Percentiles rank a stretch among this genome's conserved stretches.
Evolutionary conservation across 1,140 invertebrate species (phyloP).

Genomic region (Pogonomyrmex californicus): DNA sequence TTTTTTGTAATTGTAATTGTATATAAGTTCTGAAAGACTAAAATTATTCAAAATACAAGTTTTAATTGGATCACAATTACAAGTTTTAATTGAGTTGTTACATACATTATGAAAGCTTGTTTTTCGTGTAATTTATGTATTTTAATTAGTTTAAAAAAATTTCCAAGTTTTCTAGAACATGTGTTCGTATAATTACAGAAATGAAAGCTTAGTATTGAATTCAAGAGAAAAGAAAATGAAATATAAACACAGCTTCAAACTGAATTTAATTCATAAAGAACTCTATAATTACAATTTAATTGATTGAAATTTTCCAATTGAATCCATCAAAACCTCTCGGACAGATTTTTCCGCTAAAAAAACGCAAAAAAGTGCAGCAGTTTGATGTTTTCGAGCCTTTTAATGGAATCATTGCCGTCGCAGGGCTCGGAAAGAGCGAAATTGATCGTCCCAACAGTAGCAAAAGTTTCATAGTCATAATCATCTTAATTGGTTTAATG

Average conservation of each 20-base stretch:
- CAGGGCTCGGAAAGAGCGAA: slow-evolving; percentile 48
- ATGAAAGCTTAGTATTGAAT: background rate
- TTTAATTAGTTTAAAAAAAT: background rate
- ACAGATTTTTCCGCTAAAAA: background rate
- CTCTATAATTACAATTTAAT: background rate
- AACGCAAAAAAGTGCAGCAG: background rate
- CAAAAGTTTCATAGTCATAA: slow-evolving; percentile 81
- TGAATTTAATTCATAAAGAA: background rate
- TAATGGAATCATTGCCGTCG: slow-evolving; percentile 21
- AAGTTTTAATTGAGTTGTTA: background rate
- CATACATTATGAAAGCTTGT: background rate
- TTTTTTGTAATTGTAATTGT: background rate
- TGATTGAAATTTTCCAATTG: background rate
- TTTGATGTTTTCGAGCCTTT: background rate
- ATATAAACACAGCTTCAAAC: background rate
- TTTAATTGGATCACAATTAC: background rate
- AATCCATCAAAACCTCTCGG: slow-evolving; percentile 5
- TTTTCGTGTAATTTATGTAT: background rate
- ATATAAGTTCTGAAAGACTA: background rate
- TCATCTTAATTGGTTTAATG: slow-evolving; percentile 86
- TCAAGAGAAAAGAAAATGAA: background rate
- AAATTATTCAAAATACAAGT: background rate
- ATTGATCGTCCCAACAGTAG: slow-evolving; percentile 78
- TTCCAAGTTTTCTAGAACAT: background rate
- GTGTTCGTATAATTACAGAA: background rate